phyloP scores from a whole-genome alignment of 2,888 invertebrate species.

The Muschampia plurimacula region DNA sequence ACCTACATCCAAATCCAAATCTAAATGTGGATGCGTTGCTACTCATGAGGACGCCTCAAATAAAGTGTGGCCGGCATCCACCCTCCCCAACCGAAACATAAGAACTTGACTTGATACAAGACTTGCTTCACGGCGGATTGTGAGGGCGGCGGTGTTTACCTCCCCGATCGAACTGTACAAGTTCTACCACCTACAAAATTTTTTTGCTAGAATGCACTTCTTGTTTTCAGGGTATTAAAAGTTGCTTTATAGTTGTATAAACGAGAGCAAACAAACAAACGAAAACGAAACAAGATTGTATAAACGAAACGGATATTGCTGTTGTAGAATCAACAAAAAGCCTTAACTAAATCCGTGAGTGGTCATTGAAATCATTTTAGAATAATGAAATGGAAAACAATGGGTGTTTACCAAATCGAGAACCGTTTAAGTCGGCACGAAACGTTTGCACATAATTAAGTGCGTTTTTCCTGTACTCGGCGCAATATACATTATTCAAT shows the following conservation, averaged over 20 bases:
- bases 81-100: too few relatives aligned
- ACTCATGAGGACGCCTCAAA: too few relatives aligned
- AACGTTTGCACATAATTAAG: constrained; percentile 40
- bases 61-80: too few relatives aligned
- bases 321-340: constrained; percentile 3
- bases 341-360: constrained; percentile 9
- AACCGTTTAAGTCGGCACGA: constrained; percentile 34
- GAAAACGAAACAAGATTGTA: neutral
- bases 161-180: too few relatives aligned
- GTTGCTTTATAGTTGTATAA: neutral
- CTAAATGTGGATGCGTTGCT: too few relatives aligned
- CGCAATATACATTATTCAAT: constrained; percentile 46
- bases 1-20: too few relatives aligned
- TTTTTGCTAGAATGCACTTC: too few relatives aligned
- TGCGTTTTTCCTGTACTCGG: constrained; percentile 39
- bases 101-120: too few relatives aligned
- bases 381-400: constrained; percentile 37
- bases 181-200: too few relatives aligned
- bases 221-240: neutral
- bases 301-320: constrained; percentile 13
- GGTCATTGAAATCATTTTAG: constrained; percentile 11
- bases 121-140: too few relatives aligned
- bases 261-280: too few relatives aligned
- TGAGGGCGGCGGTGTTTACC: too few relatives aligned
- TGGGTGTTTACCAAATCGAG: constrained; percentile 33